These are phyloP conservation scores for Dasypus novemcinctus DNA, from an alignment of 2,113 vertebrate species.

Conservation along the genomic window DNA sequence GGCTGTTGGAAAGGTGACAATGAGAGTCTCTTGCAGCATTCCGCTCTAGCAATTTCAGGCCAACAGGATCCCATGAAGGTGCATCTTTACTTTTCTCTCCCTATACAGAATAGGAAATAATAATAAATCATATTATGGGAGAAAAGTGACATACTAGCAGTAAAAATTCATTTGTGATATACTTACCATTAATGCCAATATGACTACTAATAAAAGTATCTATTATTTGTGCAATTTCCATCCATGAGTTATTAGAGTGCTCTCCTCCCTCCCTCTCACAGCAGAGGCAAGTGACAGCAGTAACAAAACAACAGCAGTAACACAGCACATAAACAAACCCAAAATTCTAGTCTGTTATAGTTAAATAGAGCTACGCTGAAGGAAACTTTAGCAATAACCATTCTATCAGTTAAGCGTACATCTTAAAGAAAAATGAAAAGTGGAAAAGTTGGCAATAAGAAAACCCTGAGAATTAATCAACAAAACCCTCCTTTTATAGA, in stretches of 20 bases:
- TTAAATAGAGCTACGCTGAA: not conserved
- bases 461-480: not conserved
- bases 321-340: not conserved
- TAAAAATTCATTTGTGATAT: slow-evolving; percentile 1
- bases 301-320: not conserved
- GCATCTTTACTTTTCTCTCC: slow-evolving; percentile 86
- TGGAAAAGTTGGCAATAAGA: not conserved
- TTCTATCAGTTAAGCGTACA: not conserved
- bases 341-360: not conserved
- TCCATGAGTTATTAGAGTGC: not conserved
- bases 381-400: not conserved
- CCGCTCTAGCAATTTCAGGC: slow-evolving; percentile 81
- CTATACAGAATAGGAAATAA: slow-evolving; percentile 80
- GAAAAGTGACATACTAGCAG: not conserved
- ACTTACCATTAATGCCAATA: not conserved
- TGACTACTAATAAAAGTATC: not conserved
- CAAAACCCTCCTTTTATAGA: not conserved
- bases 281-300: not conserved
- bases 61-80: slow-evolving; percentile 79
- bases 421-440: not conserved
- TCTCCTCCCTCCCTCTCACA: not conserved
- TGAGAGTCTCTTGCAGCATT: slow-evolving; percentile 77
- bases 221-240: not conserved
- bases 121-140: slow-evolving; percentile 27
- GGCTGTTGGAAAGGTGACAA: slow-evolving; percentile 87